phyloP scores from a whole-genome alignment of 2,888 invertebrate species.

The Callyntrura sp. region DNA sequence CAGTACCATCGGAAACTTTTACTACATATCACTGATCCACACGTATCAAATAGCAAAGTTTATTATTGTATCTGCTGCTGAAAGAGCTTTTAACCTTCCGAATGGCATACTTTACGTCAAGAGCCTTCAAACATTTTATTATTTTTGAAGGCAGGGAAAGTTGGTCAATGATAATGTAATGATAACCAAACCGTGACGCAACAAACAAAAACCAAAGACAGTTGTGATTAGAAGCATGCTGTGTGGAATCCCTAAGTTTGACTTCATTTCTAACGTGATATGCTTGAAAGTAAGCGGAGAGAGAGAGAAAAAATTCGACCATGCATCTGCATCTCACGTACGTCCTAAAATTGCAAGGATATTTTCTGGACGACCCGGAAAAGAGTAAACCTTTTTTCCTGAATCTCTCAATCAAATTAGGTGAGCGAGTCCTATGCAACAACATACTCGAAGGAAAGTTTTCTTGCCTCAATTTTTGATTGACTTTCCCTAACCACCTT shows the following conservation, averaged over 20 bases:
- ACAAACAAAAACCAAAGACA: background rate
- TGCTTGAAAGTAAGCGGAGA: background rate
- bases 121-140: background rate
- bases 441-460: conserved; percentile 41
- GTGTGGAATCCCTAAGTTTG: too few relatives aligned
- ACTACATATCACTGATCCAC: too few relatives aligned
- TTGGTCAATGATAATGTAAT: conserved; percentile 37
- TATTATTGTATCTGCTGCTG: too few relatives aligned
- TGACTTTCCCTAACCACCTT: conserved; percentile 55
- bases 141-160: background rate
- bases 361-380: conserved; percentile 10
- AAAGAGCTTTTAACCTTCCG: too few relatives aligned
- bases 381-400: conserved; percentile 56
- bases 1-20: too few relatives aligned
- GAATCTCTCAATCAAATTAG: conserved; percentile 65
- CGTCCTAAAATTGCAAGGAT: conserved; percentile 15
- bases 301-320: background rate
- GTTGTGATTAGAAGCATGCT: background rate
- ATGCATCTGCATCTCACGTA: background rate
- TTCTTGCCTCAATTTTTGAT: conserved; percentile 53
- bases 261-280: background rate
- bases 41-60: too few relatives aligned
- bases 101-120: too few relatives aligned
- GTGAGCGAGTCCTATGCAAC: conserved; percentile 66
- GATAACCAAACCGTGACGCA: background rate